Base-by-base conservation (phyloP, 2,888 invertebrate species). In the Nymphalis polychloros region DNA sequence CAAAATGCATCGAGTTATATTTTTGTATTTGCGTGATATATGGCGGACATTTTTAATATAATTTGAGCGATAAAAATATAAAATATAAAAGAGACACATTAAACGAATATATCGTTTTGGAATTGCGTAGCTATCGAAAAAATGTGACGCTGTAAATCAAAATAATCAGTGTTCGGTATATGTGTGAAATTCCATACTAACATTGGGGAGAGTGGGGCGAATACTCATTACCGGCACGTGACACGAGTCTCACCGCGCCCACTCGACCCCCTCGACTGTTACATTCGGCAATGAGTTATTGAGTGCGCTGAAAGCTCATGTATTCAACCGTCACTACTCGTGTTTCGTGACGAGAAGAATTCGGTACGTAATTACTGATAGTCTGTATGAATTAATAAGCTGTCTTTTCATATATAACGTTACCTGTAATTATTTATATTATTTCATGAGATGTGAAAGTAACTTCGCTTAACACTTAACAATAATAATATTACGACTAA, bases 181-280 rank as follows among this genome's bases (percentile, higher is more conserved):
- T 88, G 91, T 90, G 92, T 88, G 89, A 91, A 89, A 91, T 91
- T 90, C 88, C 90, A 84, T 85, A 84, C 84, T 82, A 80, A 76
- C 78, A 76, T 77, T 71, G 77, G 76, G 78, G 75, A 66, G 85
- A 77, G 78, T 70, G 84, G 85, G 85, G 75, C 70, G 86, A 78
- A 78, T 79, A 89, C 92, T 92, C 92, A 91, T 92, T 92, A 92
- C 87, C 78, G 88, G 86, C 92, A 92, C 91, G 92, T 92, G 92
- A 91, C 90, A 90, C 89, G 85, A 75, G 79, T 84, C 83, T 81
- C 80, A 79, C 86, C 83, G 81, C 79, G 82, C 85, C 82, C 85
- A 80, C 82, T 81, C 82, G 78, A 79, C 80, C 80, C 82, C 84
- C 79, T 86, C 84, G 72, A 70, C 73, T 72, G 77, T 72, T 78